Evolutionary conservation across 1,140 invertebrate species (phyloP).

Genomic region (Bombus waltoni): DNA sequence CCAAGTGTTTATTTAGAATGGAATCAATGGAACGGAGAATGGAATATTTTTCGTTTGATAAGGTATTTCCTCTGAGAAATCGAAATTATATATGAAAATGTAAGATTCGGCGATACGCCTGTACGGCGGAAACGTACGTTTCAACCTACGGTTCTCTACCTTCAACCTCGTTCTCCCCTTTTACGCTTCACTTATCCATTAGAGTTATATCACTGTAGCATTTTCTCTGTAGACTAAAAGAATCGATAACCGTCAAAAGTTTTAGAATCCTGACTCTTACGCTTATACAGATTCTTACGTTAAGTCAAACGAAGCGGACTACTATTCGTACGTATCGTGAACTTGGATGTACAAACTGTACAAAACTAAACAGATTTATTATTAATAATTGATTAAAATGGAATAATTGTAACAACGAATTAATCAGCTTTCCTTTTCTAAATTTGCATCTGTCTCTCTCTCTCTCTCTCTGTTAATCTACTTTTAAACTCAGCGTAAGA

Average conservation of each 20-base stretch:
- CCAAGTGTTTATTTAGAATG: too few species aligned
- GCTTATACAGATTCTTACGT: neutral
- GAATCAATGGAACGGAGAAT: too few species aligned
- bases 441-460: neutral
- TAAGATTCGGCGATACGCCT: neutral
- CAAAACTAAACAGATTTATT: neutral
- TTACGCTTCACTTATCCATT: slow-evolving; percentile 24
- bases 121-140: neutral
- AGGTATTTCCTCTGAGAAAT: neutral
- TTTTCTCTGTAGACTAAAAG: neutral
- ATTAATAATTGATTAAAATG: neutral
- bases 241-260: slow-evolving; percentile 17
- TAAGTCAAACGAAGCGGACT: neutral
- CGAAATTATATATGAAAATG: neutral
- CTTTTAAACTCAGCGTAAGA: neutral
- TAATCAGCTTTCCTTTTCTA: neutral
- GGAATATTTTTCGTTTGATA: neutral
- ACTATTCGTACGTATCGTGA: neutral
- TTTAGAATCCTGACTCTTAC: neutral
- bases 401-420: neutral
- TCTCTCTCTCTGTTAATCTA: neutral
- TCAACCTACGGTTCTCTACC: slow-evolving; percentile 10
- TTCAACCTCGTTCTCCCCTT: slow-evolving; percentile 11
- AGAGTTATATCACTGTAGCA: slow-evolving; percentile 10
- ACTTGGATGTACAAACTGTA: neutral